A percentile compares a stretch with the other conserved stretches of the same genome.
Conservation (phyloP, 2,797 vertebrate genomes). For the Microcaecilia unicolor region DNA sequence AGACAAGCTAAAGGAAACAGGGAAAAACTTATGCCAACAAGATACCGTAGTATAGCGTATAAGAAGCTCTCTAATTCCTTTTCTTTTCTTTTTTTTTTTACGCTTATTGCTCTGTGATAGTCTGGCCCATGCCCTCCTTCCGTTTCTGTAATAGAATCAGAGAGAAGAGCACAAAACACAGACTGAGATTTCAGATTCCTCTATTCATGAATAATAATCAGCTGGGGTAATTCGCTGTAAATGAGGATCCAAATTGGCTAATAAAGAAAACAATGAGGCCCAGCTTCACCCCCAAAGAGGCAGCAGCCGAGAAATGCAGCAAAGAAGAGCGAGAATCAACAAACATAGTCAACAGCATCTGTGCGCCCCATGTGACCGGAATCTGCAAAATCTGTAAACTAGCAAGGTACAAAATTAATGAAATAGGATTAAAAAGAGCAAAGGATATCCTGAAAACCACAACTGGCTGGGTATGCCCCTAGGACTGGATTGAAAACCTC, state of each 20-base stretch:
- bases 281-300: slow-evolving; percentile 55
- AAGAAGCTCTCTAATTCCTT: too few relatives aligned
- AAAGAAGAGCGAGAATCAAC: slow-evolving; percentile 14
- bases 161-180: slow-evolving; percentile 25
- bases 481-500: too few relatives aligned
- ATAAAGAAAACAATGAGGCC: too few relatives aligned
- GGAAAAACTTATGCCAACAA: too few relatives aligned
- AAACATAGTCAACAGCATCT: slow-evolving; percentile 5
- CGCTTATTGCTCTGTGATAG: too few relatives aligned
- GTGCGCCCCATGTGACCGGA: slow-evolving; percentile 24
- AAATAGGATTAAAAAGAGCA: too few relatives aligned
- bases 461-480: too few relatives aligned
- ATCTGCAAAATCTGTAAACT: background rate
- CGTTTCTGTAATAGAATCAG: slow-evolving; percentile 12
- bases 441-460: too few relatives aligned
- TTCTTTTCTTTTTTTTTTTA: too few relatives aligned
- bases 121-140: background rate
- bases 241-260: slow-evolving; percentile 57
- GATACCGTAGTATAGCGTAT: too few relatives aligned
- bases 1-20: too few relatives aligned
- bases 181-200: slow-evolving; percentile 34
- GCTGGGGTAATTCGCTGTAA: slow-evolving; percentile 52
- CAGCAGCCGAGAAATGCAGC: slow-evolving; percentile 27
- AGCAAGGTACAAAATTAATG: too few relatives aligned
- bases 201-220: slow-evolving; percentile 61